These are phyloP conservation scores for Sisyra terminalis DNA, from an alignment of 2,888 invertebrate species.

Conservation along the genomic window DNA sequence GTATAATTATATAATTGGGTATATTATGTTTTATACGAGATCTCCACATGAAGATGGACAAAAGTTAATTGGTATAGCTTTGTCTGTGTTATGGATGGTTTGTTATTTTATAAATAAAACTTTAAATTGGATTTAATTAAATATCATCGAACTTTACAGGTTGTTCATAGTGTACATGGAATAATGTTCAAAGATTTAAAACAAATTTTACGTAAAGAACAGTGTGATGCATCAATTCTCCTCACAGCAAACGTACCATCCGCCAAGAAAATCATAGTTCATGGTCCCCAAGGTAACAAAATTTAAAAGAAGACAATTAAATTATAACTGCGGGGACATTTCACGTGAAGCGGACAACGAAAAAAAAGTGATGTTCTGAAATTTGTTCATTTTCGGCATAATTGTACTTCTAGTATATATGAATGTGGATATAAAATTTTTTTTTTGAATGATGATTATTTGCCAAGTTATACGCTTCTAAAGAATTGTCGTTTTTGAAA, in stretches of 20 bases:
- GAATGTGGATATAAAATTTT: too few relatives aligned
- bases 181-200: slow-evolving; percentile 99
- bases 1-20: slow-evolving; percentile 98
- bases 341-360: too few relatives aligned
- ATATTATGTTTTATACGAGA: slow-evolving; percentile 97
- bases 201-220: slow-evolving; percentile 95
- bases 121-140: too few relatives aligned
- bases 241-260: slow-evolving; percentile 98
- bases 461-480: too few relatives aligned
- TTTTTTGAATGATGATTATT: too few relatives aligned
- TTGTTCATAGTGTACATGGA: slow-evolving; percentile 95
- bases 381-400: too few relatives aligned
- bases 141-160: slow-evolving; percentile 39
- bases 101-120: slow-evolving; percentile 14
- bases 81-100: slow-evolving; percentile 94
- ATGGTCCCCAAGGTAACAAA: slow-evolving; percentile 71
- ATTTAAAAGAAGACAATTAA: too few relatives aligned
- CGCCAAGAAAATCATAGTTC: slow-evolving; percentile 96
- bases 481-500: too few relatives aligned
- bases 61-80: slow-evolving; percentile 82
- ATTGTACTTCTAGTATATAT: too few relatives aligned
- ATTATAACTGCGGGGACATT: too few relatives aligned
- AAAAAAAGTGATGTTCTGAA: too few relatives aligned
- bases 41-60: slow-evolving; percentile 93
- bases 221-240: slow-evolving; percentile 95